These are phyloP conservation scores for Netelia fuscicornis DNA, from an alignment of 2,888 invertebrate species.

Conservation along the genomic window DNA sequence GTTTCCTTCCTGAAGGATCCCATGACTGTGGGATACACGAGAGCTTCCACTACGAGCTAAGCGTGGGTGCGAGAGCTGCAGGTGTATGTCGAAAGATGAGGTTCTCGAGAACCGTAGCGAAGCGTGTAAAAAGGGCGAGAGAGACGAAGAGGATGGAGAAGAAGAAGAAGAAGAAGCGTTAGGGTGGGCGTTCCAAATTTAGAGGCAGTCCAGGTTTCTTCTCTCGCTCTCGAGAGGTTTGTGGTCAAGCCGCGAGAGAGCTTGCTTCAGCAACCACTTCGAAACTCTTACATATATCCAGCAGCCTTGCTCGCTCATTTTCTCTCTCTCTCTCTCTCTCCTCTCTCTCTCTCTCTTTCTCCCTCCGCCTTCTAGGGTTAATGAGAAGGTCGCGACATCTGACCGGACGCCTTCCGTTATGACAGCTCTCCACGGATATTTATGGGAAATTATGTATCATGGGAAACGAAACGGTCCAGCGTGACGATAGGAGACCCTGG, in stretches of 20 bases:
- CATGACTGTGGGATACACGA: constrained; percentile 62
- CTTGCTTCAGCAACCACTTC: constrained; percentile 65
- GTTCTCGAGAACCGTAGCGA: constrained; percentile 72
- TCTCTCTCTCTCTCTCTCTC: constrained; percentile 63
- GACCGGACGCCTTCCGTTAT: constrained; percentile 81
- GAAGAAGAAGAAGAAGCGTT: constrained; percentile 70
- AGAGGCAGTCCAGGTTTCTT: constrained; percentile 69
- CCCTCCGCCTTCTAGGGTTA: constrained; percentile 76
- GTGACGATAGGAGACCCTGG: constrained; percentile 50
- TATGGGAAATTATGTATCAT: constrained; percentile 80
- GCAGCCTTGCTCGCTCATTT: constrained; percentile 38
- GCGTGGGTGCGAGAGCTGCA: constrained; percentile 77
- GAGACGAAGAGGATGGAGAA: constrained; percentile 45
- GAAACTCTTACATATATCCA: constrained; percentile 51
- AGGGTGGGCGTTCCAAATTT: constrained; percentile 81
- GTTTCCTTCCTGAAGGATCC: constrained; percentile 77
- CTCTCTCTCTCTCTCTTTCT: constrained; percentile 53
- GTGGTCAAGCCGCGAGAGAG: constrained; percentile 77
- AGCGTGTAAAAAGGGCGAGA: constrained; percentile 55
- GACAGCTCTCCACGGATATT: constrained; percentile 79
- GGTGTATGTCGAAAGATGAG: constrained; percentile 77
- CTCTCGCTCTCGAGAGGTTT: constrained; percentile 77
- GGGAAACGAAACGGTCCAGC: constrained; percentile 73
- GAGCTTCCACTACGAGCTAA: constrained; percentile 36
- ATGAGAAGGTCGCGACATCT: constrained; percentile 82